phyloP scores from a whole-genome alignment of 2,888 invertebrate genomes.

The Trissolcus japonicus region DNA sequence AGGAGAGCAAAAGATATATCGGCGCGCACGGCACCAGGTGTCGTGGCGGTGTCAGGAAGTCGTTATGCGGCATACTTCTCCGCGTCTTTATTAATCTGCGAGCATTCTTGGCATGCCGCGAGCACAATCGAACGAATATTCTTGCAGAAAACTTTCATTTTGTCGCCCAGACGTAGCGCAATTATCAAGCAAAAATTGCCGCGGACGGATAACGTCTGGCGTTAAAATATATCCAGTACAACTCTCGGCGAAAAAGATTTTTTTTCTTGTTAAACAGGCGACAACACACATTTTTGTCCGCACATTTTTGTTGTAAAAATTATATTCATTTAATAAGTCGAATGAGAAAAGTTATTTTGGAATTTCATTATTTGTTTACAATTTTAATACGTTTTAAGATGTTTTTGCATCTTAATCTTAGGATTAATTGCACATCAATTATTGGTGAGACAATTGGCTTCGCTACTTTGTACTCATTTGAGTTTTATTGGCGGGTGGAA shows the following conservation, averaged over 20 bases:
- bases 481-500: constrained; percentile 49
- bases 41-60: constrained; percentile 38
- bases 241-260: constrained; percentile 2
- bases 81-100: constrained; percentile 36
- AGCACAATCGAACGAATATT: constrained; percentile 26
- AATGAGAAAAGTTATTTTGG: background rate
- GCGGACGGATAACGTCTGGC: constrained; percentile 13
- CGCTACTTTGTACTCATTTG: constrained; percentile 50
- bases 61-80: constrained; percentile 6
- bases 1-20: constrained; percentile 36
- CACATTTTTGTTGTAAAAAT: background rate
- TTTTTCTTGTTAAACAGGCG: constrained; percentile 13
- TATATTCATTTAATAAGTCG: background rate
- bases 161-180: constrained; percentile 16
- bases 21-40: constrained; percentile 39
- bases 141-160: constrained; percentile 34
- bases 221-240: constrained; percentile 12
- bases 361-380: background rate
- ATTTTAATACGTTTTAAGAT: background rate
- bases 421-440: constrained; percentile 20
- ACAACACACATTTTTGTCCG: no score
- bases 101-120: constrained; percentile 24
- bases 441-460: constrained; percentile 27
- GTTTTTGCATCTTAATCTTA: no score
- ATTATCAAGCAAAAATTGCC: constrained; percentile 19